Evolutionary conservation across 2,888 invertebrate species (phyloP), one percentile per base, ranked within the genome.

Genomic region (Campoletis raptor): DNA sequence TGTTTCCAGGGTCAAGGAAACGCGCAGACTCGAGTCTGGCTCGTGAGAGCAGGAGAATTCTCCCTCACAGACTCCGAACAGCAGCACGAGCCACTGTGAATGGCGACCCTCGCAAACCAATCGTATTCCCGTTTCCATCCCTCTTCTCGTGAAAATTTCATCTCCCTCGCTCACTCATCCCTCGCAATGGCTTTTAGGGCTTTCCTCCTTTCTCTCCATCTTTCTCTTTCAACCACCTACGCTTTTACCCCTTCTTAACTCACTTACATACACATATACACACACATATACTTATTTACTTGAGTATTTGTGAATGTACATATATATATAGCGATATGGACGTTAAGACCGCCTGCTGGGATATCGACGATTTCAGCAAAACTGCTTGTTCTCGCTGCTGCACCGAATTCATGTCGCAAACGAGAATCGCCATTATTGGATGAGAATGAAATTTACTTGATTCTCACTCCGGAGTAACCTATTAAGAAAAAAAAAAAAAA

Each of bases 91-190:
- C 89, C 86, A 84, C 85, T 77, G 93, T 93, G 93, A 94, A 94
- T 94, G 94, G 94, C 94, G 94, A 94, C 93, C 92, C 92, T 93
- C 91, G 92, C 94, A 94, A 94, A 94, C 94, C 94, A 94, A 94
- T 94, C 94, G 94, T 94, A 94, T 94, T 94, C 94, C 93, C 93
- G 94, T 94, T 94, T 93, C 91, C 94, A 94, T 94, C 94, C 94
- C 94, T 94, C 94, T 94, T 90, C 82, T 89, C 88, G 89, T 87
- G 90, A 90, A 92, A 91, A 90, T 88, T 92, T 89, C 79, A 57
- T 88, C 88, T 83, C 87, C 48, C 79, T 87, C 67, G 70, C 82
- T 85, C 81, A 61, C 85, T 76, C 52, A 48, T 81, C 66, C 24
- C 78, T 54, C 67, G 48, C n/a, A 70, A 57, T 18, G 40, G 52